Percentiles rank a stretch among this genome's conserved stretches.
phyloP scores from a whole-genome alignment of 2,888 invertebrate species.

The Saturnia japonica region DNA sequence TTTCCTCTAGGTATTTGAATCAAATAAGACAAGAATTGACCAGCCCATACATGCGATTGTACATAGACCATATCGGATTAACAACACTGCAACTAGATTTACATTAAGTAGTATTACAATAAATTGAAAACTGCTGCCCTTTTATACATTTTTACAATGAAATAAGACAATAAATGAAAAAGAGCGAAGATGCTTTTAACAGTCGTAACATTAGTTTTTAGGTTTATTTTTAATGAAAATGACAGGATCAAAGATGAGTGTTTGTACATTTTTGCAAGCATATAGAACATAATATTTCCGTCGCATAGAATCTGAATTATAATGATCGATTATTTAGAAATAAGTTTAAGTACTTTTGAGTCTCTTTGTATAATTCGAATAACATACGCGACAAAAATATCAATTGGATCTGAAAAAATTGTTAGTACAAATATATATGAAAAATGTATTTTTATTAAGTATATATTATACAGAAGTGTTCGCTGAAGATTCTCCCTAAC shows the following conservation, averaged over 20 bases:
- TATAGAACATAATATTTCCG: conserved; percentile 45
- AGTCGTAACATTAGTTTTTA: neutral
- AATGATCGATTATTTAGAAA: conserved; percentile 40
- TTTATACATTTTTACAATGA: conserved; percentile 52
- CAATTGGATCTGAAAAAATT: conserved; percentile 42
- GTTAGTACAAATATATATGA: conserved; percentile 67
- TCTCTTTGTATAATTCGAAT: conserved; percentile 35
- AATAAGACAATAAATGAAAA: conserved; percentile 30
- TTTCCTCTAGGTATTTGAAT: neutral
- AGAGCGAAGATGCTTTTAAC: conserved; percentile 24
- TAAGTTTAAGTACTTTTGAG: conserved; percentile 64
- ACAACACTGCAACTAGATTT: conserved; percentile 38
- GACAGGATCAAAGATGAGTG: conserved; percentile 60
- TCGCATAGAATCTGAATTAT: conserved; percentile 33
- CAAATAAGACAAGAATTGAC: neutral
- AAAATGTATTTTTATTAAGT: conserved; percentile 53
- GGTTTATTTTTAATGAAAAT: conserved; percentile 45
- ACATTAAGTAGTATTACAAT: conserved; percentile 29
- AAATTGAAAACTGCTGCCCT: conserved; percentile 47
- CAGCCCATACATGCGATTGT: neutral
- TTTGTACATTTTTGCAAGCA: conserved; percentile 73
- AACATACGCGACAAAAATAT: conserved; percentile 45
- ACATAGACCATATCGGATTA: conserved; percentile 52
- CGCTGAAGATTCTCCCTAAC: conserved; percentile 71
- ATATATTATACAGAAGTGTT: conserved; percentile 63